Evolutionary conservation across 1,140 invertebrate genomes (phyloP).

Genomic region (honey bee (Apis mellifera)): DNA sequence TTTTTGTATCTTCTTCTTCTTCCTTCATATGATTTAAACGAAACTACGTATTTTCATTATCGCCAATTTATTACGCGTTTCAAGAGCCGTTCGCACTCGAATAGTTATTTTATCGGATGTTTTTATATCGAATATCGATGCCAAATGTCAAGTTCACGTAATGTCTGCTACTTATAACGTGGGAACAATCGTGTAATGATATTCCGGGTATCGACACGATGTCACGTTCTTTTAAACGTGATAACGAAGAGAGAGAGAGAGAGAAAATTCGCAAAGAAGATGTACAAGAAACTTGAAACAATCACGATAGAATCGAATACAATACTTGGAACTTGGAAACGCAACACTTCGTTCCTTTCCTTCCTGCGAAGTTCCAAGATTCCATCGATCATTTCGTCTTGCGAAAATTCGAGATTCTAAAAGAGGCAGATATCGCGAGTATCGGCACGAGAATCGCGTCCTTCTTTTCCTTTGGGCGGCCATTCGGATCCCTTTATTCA

Average conservation of each 20-base stretch:
- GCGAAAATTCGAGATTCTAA: neutral
- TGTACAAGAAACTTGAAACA: no score
- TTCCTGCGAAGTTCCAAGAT: no score
- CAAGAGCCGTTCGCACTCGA: neutral
- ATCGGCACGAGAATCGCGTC: constrained; percentile 27
- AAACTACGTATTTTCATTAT: neutral
- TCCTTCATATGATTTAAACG: no score
- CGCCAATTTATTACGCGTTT: neutral
- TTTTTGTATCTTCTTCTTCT: no score
- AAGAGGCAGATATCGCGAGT: neutral
- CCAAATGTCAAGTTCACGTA: neutral
- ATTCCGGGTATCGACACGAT: no score
- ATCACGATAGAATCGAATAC: no score
- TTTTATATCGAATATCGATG: neutral
- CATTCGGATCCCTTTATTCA: constrained; percentile 18
- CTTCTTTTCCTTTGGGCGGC: constrained; percentile 33
- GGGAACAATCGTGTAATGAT: neutral
- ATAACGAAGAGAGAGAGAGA: no score
- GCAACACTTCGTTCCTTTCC: no score
- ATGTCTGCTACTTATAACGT: neutral
- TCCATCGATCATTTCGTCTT: neutral
- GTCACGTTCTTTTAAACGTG: no score
- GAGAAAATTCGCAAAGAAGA: no score
- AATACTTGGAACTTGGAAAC: no score
- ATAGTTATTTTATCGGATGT: neutral